Evolutionary conservation across 2,797 vertebrate genomes (phyloP).

Genomic region (Rhinella marina): DNA sequence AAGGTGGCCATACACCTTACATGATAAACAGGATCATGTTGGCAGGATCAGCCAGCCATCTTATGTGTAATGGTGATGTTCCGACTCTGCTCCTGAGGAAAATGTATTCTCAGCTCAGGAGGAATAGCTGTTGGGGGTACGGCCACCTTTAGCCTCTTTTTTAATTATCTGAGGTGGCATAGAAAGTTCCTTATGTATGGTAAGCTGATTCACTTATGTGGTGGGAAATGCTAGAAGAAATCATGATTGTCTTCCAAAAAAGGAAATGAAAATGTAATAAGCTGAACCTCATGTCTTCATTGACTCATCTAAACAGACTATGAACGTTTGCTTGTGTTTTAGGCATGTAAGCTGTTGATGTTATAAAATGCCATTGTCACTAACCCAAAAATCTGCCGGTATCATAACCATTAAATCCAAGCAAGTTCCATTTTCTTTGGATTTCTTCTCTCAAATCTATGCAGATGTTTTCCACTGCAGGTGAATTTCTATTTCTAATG

Average conservation of each 20-base stretch:
- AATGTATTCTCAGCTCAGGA: too few relatives aligned
- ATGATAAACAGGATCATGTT: too few relatives aligned
- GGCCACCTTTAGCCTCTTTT: too few relatives aligned
- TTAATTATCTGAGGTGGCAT: background rate
- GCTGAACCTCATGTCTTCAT: background rate
- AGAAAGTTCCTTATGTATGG: background rate
- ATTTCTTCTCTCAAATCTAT: background rate
- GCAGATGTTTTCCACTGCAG: background rate
- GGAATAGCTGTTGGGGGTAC: too few relatives aligned
- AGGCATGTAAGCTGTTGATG: background rate
- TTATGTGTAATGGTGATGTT: too few relatives aligned
- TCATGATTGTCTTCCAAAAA: background rate
- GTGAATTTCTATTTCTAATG: background rate
- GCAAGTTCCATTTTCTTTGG: background rate
- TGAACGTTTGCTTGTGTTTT: background rate
- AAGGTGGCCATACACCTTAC: too few relatives aligned
- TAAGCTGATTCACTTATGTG: background rate
- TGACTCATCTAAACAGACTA: conserved; percentile 9
- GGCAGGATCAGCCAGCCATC: too few relatives aligned
- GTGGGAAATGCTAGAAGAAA: background rate
- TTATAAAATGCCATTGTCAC: background rate
- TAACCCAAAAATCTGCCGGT: background rate
- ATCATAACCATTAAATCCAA: background rate
- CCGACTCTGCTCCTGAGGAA: too few relatives aligned
- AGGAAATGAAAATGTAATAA: background rate